Base-by-base conservation (phyloP, 2,888 invertebrate species). In the Proisotoma minuta region DNA sequence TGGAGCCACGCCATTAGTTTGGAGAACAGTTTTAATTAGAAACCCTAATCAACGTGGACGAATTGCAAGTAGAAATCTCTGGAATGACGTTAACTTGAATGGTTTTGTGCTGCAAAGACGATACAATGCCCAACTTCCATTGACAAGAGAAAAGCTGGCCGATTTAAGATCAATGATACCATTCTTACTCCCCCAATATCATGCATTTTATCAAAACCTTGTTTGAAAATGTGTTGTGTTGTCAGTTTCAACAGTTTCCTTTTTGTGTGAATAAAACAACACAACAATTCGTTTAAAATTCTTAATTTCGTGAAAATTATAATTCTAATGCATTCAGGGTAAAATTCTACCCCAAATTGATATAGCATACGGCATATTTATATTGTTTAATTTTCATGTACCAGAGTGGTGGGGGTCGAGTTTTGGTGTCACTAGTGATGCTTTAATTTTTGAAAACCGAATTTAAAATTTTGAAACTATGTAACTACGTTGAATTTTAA, bases 111-210 rank as follows among this genome's bases (percentile, higher is more conserved):
- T 54, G 8, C 3, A 22, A 4, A 34, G 23, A 22, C 22, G 3
- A 8, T 54, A 54, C 24, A 3, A 40, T 40, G 54, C 15, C 5
- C 20, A 8, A 4, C 22, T 54, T 5, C 22, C 22, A 5, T 22
- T 54, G 10, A 39, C 20, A 5, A 4, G 3, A 4, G 40, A 54
- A 18, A 54, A 54, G 20, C 22, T 4, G 15, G 5, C 8, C 8
- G 54, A 54, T 54, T 18, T 54, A 22, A 3, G 18, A 23, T 22
- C 39, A 20, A 54, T 54, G 54, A 10, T 54, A 23, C 54, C 54
- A 39, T 54, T 39, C 28, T 4, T 54, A 10, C 8, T 54, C 5
- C 54, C 54, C 4, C 22, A 34, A 15, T 40, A 39, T 40, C 54
- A 23, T 22, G 22, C 4, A 22, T 54, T 54, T 18, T 54, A 54